Evolutionary conservation across 2,797 vertebrate genomes (phyloP).

Genomic region (Macropodus opercularis): DNA sequence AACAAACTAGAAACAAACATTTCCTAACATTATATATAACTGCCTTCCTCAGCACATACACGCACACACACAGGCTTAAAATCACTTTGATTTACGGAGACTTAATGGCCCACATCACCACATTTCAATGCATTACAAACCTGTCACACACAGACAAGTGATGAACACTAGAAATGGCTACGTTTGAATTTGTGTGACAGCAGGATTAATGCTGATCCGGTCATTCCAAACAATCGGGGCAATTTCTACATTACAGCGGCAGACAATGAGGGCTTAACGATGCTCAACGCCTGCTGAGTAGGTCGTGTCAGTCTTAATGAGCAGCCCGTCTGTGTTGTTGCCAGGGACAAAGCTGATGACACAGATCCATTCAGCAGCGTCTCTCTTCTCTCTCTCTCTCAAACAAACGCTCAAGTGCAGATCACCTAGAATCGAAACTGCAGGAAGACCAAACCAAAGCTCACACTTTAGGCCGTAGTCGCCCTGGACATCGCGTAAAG

Average conservation of each 20-base stretch:
- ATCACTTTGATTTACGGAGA: conserved; percentile 77
- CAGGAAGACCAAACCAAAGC: too few species aligned
- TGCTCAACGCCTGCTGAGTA: conserved; percentile 58
- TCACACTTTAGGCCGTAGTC: too few species aligned
- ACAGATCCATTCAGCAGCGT: conserved; percentile 51
- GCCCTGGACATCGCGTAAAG: too few species aligned
- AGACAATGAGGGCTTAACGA: conserved; percentile 51
- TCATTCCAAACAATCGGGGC: conserved; percentile 46
- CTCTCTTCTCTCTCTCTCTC: too few species aligned
- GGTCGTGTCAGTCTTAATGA: conserved; percentile 46
- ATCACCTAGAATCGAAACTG: too few species aligned
- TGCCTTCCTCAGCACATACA: not conserved
- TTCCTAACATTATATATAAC: not conserved
- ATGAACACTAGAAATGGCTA: not conserved
- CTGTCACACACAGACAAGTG: conserved; percentile 20
- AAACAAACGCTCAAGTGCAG: not conserved
- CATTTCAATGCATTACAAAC: conserved; percentile 65
- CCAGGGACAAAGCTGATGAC: conserved; percentile 65
- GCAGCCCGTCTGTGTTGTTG: conserved; percentile 43
- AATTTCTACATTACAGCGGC: conserved; percentile 57
- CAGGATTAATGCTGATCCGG: conserved; percentile 63
- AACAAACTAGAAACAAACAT: not conserved
- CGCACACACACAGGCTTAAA: conserved; percentile 49
- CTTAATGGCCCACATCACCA: conserved; percentile 76
- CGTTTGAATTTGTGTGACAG: not conserved